phyloP scores from a whole-genome alignment of 2,888 invertebrate species.

The Allolobophora icterica region DNA sequence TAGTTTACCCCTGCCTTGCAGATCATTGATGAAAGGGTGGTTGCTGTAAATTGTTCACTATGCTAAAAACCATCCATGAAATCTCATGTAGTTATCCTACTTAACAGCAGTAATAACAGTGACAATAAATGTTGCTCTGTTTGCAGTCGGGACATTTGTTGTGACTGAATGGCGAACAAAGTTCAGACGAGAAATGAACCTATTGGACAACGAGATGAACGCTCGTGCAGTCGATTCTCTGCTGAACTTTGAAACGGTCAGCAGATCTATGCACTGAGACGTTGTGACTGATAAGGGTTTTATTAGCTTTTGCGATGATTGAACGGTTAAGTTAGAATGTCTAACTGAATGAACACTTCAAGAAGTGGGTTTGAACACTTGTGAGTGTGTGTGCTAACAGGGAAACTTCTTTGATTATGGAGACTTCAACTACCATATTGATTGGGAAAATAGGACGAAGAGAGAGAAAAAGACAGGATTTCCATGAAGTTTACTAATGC shows the following conservation, averaged over 20 bases:
- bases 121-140: not conserved
- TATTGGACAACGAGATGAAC: conserved; percentile 88
- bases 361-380: no score
- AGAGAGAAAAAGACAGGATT: no score
- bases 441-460: no score
- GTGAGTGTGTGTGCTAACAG: no score
- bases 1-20: not conserved
- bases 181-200: conserved; percentile 90
- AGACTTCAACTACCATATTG: no score
- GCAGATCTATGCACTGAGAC: conserved; percentile 37
- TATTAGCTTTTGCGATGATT: not conserved
- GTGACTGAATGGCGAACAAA: conserved; percentile 99
- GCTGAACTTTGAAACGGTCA: conserved; percentile 94
- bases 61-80: not conserved
- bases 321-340: not conserved
- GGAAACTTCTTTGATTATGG: no score
- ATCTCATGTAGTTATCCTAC: not conserved
- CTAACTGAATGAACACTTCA: not conserved
- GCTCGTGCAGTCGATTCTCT: conserved; percentile 93
- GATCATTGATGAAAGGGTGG: not conserved
- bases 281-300: not conserved
- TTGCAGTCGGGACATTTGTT: conserved; percentile 80
- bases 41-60: not conserved
- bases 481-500: no score
- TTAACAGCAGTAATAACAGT: not conserved